phyloP scores from a whole-genome alignment of 2,888 invertebrate species.

The Drosophila mettleri region DNA sequence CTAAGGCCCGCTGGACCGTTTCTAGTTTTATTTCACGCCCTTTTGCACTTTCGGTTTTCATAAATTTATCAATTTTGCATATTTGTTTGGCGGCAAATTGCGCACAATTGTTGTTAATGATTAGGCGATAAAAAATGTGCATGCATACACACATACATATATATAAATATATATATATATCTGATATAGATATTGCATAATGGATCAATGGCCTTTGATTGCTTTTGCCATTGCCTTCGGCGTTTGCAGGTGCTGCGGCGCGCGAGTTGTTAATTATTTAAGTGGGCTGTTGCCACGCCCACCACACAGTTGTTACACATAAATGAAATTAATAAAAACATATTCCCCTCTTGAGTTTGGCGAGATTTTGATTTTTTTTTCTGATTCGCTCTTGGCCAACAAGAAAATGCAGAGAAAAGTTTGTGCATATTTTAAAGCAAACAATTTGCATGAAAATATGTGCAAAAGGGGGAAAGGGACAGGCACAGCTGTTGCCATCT shows the following conservation, averaged over 20 bases:
- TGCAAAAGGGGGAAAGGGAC: conserved; percentile 38
- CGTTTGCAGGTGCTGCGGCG: conserved; percentile 50
- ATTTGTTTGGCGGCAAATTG: conserved; percentile 74
- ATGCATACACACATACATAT: not conserved
- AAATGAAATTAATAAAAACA: conserved; percentile 13
- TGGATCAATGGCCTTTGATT: conserved; percentile 77
- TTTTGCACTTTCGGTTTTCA: conserved; percentile 53
- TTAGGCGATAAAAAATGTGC: conserved; percentile 66
- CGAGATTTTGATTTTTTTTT: conserved; percentile 50
- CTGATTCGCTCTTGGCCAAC: conserved; percentile 33
- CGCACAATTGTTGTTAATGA: conserved; percentile 78
- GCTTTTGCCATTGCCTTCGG: conserved; percentile 36
- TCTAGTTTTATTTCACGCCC: conserved; percentile 68
- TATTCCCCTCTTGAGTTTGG: conserved; percentile 39
- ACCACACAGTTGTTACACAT: not conserved
- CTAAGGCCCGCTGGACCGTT: conserved; percentile 7
- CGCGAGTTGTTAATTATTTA: conserved; percentile 48
- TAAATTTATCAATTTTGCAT: conserved; percentile 69
- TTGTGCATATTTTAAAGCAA: conserved; percentile 78
- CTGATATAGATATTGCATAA: conserved; percentile 15
- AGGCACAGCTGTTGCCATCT: conserved; percentile 16
- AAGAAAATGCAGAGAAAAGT: conserved; percentile 43
- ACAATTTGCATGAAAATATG: conserved; percentile 77
- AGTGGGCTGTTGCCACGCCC: conserved; percentile 53
- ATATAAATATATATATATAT: conserved; percentile 14